phyloP scores from a whole-genome alignment of 2,797 vertebrate genomes.

The Furcifer pardalis region DNA sequence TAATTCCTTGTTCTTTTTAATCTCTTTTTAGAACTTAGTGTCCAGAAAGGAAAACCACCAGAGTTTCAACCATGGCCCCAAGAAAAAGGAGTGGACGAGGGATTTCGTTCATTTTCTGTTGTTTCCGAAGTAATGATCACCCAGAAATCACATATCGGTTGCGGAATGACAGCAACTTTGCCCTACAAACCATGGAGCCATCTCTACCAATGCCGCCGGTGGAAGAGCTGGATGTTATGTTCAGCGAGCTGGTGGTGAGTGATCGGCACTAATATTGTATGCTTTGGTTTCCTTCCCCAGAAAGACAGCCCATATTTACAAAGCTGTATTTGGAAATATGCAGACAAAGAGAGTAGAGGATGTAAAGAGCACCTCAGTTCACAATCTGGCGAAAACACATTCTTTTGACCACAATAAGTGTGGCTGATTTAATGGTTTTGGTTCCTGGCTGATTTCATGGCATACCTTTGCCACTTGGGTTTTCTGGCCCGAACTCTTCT shows the following conservation, averaged over 20 bases:
- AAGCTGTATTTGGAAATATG: not conserved
- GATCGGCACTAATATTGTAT: not conserved
- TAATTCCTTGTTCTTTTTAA: not conserved
- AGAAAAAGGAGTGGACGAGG: slow-evolving; percentile 82
- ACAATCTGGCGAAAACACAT: not conserved
- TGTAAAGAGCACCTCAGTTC: not conserved
- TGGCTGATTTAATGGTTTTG: not conserved
- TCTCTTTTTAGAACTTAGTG: slow-evolving; percentile 70
- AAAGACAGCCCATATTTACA: not conserved
- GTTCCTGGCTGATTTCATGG: not conserved
- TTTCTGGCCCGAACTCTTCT: no score
- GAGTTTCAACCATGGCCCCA: slow-evolving; percentile 82
- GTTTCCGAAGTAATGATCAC: slow-evolving; percentile 86
- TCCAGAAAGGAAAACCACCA: slow-evolving; percentile 59
- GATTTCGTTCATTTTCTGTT: slow-evolving; percentile 90
- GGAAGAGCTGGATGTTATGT: slow-evolving; percentile 91
- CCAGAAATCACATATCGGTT: slow-evolving; percentile 91
- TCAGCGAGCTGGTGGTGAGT: slow-evolving; percentile 93
- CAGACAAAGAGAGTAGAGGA: not conserved
- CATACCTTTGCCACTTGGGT: not conserved
- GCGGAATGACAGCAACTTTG: slow-evolving; percentile 87
- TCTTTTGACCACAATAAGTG: not conserved
- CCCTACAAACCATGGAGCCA: slow-evolving; percentile 85
- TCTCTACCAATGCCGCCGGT: slow-evolving; percentile 83
- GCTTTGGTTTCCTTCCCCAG: not conserved